Percentiles rank a stretch among this genome's conserved stretches.
phyloP scores from a whole-genome alignment of 2,113 vertebrate species.

The Rhabdomys dilectus region DNA sequence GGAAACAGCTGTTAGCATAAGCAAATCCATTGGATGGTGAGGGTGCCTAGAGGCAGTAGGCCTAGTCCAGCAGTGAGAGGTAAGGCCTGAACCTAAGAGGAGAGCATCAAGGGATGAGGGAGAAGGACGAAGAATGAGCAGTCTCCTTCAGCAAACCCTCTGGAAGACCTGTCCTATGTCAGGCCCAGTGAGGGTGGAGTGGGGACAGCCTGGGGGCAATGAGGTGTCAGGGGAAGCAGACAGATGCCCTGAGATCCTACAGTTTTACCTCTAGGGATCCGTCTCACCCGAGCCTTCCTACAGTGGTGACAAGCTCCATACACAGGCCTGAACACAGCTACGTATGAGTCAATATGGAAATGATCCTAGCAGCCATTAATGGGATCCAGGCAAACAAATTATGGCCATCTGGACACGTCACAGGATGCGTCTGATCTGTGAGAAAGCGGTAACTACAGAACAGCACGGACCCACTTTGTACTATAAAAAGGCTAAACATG shows the following conservation, averaged over 20 bases:
- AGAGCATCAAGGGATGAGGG: background rate
- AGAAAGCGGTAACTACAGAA: background rate
- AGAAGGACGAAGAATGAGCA: fast-evolving
- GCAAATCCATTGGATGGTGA: background rate
- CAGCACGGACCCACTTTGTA: background rate
- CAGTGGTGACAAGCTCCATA: background rate
- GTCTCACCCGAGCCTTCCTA: background rate
- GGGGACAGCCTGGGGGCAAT: background rate
- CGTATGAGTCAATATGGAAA: background rate
- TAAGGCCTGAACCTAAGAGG: background rate
- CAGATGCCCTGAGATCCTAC: background rate
- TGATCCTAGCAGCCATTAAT: background rate
- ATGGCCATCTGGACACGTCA: background rate
- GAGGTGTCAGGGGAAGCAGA: background rate
- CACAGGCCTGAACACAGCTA: background rate
- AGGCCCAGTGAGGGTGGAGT: background rate
- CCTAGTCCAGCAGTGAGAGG: background rate
- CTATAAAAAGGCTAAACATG: background rate
- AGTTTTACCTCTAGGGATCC: background rate
- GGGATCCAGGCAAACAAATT: background rate
- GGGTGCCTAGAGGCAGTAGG: background rate
- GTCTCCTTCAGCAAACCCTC: background rate
- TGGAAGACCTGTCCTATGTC: background rate
- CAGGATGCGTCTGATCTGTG: background rate
- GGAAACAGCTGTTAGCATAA: background rate